Evolutionary conservation across 2,888 invertebrate genomes (phyloP).

Genomic region (Biston stratarius): DNA sequence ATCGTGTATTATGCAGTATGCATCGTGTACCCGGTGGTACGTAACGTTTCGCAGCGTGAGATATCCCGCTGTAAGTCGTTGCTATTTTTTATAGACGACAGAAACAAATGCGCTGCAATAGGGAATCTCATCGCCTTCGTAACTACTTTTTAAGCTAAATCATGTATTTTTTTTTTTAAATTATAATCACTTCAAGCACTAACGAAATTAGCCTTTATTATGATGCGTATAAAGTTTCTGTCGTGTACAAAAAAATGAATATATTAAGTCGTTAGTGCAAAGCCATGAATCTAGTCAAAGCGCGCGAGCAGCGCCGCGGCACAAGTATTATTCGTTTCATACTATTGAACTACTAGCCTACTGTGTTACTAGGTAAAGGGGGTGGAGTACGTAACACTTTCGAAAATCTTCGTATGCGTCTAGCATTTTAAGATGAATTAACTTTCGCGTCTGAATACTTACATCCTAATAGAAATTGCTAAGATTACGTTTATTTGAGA

Average conservation of each 20-base stretch:
- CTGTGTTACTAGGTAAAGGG: not conserved
- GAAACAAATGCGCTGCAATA: not conserved
- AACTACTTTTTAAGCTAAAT: not conserved
- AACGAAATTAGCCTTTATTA: not conserved
- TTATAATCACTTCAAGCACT: not conserved
- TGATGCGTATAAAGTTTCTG: not conserved
- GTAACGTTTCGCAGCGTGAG: not conserved
- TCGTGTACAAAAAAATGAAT: conserved; percentile 1
- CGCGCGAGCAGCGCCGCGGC: conserved; percentile 20
- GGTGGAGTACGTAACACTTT: not conserved
- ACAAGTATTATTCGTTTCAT: conserved; percentile 32
- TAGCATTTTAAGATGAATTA: not conserved
- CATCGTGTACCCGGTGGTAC: not conserved
- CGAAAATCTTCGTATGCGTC: not conserved
- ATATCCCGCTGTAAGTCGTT: not conserved
- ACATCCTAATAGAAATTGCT: not conserved
- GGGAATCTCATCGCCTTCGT: not conserved
- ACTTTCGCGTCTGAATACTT: not conserved
- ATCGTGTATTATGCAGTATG: not conserved
- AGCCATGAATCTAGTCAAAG: conserved; percentile 45
- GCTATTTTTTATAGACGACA: conserved; percentile 9
- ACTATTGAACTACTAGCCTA: not conserved
- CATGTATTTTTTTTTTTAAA: not conserved
- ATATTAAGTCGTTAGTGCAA: conserved; percentile 25
- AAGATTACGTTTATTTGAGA: not conserved